phyloP scores from a whole-genome alignment of 1,140 invertebrate genomes.

The Heterodera carotae region DNA sequence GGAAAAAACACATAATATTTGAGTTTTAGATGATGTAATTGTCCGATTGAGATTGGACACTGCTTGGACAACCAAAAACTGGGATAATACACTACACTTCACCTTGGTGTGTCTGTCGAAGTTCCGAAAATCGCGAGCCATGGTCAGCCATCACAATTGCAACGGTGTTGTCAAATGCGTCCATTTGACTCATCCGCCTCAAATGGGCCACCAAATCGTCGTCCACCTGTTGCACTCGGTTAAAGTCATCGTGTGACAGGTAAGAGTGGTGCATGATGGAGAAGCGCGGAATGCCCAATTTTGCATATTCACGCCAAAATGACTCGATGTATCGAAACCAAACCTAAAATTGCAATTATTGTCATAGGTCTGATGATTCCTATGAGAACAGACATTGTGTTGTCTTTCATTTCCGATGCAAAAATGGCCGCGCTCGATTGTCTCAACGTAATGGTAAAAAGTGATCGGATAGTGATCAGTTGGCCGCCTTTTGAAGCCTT shows the following conservation, averaged over 20 bases:
- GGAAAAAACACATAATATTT: slow-evolving; percentile 15
- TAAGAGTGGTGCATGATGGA: slow-evolving; percentile 83
- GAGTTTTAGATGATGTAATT: not conserved
- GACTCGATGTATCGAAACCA: slow-evolving; percentile 74
- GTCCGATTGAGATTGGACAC: too few species aligned
- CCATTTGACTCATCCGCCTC: slow-evolving; percentile 55
- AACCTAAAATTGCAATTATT: slow-evolving; percentile 66
- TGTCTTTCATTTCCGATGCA: slow-evolving; percentile 79
- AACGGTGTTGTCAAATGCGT: slow-evolving; percentile 77
- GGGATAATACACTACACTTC: not conserved
- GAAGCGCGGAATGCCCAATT: slow-evolving; percentile 74
- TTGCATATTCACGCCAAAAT: slow-evolving; percentile 71
- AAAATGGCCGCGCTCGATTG: slow-evolving; percentile 64
- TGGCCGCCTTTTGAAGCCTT: slow-evolving; percentile 81
- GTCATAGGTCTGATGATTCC: not conserved
- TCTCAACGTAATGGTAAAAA: slow-evolving; percentile 74
- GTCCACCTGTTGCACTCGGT: slow-evolving; percentile 76
- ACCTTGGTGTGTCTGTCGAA: slow-evolving; percentile 80
- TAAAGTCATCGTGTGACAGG: slow-evolving; percentile 83
- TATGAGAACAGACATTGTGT: slow-evolving; percentile 72
- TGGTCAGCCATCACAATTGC: slow-evolving; percentile 68
- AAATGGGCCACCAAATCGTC: slow-evolving; percentile 74
- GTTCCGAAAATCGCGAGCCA: slow-evolving; percentile 72
- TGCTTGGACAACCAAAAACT: slow-evolving; percentile 16
- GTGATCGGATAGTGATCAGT: slow-evolving; percentile 87